phyloP scores from a whole-genome alignment of 2,797 vertebrate genomes.

The Myotis pilosus region DNA sequence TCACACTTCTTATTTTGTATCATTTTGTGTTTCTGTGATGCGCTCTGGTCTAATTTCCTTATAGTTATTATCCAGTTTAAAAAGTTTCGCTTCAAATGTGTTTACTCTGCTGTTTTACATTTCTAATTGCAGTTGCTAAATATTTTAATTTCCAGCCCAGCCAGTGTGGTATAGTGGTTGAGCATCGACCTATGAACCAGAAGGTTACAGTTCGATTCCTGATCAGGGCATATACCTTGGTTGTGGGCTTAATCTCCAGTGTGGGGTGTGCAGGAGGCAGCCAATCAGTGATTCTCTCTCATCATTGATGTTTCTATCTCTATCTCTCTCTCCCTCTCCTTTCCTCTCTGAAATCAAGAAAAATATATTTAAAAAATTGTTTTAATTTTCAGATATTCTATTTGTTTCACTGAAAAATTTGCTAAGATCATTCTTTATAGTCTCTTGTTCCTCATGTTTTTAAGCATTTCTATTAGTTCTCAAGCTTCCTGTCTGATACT shows the following conservation, averaged over 20 bases:
- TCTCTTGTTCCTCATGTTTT: neutral
- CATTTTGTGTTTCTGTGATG: neutral
- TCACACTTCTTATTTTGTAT: neutral
- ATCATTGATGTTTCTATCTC: too few relatives aligned
- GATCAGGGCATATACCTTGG: too few relatives aligned
- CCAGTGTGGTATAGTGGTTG: too few relatives aligned
- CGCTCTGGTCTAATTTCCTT: slow-evolving; percentile 34
- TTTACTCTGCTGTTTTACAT: slow-evolving; percentile 26
- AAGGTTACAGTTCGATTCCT: too few relatives aligned
- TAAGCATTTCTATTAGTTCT: neutral
- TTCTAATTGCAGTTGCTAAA: neutral
- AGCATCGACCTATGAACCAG: too few relatives aligned
- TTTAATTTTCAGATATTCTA: neutral
- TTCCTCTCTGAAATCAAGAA: too few relatives aligned
- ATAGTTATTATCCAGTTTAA: neutral
- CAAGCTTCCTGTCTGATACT: slow-evolving; percentile 1
- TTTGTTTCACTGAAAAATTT: slow-evolving; percentile 18
- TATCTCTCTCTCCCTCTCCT: too few relatives aligned
- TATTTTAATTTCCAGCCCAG: neutral
- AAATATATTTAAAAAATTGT: neutral
- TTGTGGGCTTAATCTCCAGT: too few relatives aligned
- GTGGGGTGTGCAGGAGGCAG: too few relatives aligned
- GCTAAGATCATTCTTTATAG: neutral
- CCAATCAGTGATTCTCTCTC: too few relatives aligned
- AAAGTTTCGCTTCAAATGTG: slow-evolving; percentile 6